Evolutionary conservation across 2,113 vertebrate species (phyloP).

Genomic region (Noctilio leporinus): DNA sequence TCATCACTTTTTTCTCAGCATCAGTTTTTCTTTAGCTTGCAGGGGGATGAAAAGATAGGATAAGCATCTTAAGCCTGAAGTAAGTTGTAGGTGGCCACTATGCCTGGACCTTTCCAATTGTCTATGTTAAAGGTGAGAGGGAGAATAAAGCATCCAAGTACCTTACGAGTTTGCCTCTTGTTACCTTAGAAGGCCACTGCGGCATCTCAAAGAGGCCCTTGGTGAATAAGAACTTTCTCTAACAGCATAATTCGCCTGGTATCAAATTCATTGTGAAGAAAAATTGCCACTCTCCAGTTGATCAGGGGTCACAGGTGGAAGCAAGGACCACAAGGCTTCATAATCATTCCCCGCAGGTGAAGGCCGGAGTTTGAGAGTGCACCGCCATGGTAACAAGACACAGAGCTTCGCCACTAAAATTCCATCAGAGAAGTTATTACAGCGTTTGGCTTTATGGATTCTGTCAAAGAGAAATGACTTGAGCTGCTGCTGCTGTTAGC

Average conservation of each 20-base stretch:
- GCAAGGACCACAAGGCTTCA: neutral
- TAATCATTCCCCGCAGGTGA: conserved; percentile 19
- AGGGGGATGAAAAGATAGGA: neutral
- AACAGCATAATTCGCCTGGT: neutral
- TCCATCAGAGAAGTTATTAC: conserved; percentile 57
- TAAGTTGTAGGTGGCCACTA: neutral
- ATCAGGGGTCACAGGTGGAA: conserved; percentile 43
- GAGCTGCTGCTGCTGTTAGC: neutral
- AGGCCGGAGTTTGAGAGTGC: conserved; percentile 13
- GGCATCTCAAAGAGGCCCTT: neutral
- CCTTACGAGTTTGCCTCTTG: neutral
- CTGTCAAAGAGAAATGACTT: conserved; percentile 65
- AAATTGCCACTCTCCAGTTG: conserved; percentile 38
- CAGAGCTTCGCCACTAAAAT: conserved; percentile 50
- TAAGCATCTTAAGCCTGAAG: neutral
- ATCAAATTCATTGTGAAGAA: conserved; percentile 53
- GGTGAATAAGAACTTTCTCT: conserved; percentile 23
- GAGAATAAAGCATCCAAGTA: neutral
- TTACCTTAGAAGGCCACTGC: neutral
- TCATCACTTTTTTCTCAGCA: neutral
- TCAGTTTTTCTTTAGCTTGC: neutral
- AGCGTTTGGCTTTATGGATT: conserved; percentile 54
- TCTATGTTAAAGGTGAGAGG: neutral
- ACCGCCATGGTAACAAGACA: conserved; percentile 46
- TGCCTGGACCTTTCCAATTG: neutral